Conservation (phyloP, 2,113 vertebrate species). For the Carassius carassius region DNA sequence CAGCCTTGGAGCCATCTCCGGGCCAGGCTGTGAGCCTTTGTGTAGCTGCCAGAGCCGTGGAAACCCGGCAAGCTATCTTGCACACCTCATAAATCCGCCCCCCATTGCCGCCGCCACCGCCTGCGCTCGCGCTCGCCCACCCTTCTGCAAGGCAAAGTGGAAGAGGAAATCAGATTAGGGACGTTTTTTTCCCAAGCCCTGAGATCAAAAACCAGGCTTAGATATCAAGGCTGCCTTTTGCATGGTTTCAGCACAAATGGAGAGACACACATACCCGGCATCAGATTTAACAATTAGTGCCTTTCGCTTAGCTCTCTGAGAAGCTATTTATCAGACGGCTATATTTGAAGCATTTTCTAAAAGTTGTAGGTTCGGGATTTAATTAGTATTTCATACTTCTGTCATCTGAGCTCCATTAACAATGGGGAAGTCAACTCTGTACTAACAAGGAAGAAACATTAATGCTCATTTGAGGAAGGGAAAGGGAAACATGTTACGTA, state of each 20-base stretch:
- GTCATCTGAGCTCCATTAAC: slow-evolving; percentile 2
- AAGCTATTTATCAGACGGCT: not conserved
- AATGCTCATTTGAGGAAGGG: not conserved
- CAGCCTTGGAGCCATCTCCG: slow-evolving; percentile 48
- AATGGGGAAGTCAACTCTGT: not conserved
- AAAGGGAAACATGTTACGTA: not conserved
- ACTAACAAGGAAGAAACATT: slow-evolving; percentile 5
- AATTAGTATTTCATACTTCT: slow-evolving; percentile 12
- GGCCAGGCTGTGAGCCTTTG: slow-evolving; percentile 57
- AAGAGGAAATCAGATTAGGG: slow-evolving; percentile 75
- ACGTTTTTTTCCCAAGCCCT: slow-evolving; percentile 62
- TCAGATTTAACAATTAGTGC: slow-evolving; percentile 41
- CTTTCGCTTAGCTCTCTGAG: not conserved
- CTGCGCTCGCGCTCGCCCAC: slow-evolving; percentile 19
- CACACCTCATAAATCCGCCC: slow-evolving; percentile 57
- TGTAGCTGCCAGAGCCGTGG: slow-evolving; percentile 42
- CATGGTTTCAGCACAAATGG: slow-evolving; percentile 67
- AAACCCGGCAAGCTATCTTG: slow-evolving; percentile 35
- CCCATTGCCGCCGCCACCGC: not conserved
- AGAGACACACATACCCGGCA: slow-evolving; percentile 4
- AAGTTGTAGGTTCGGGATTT: slow-evolving; percentile 10
- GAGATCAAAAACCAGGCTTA: slow-evolving; percentile 71
- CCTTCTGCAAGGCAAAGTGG: slow-evolving; percentile 64
- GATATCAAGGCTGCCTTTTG: slow-evolving; percentile 68
- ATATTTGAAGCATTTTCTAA: slow-evolving; percentile 3